Evolutionary conservation across 2,888 invertebrate genomes (phyloP).

Genomic region (Drosophila infuscata): DNA sequence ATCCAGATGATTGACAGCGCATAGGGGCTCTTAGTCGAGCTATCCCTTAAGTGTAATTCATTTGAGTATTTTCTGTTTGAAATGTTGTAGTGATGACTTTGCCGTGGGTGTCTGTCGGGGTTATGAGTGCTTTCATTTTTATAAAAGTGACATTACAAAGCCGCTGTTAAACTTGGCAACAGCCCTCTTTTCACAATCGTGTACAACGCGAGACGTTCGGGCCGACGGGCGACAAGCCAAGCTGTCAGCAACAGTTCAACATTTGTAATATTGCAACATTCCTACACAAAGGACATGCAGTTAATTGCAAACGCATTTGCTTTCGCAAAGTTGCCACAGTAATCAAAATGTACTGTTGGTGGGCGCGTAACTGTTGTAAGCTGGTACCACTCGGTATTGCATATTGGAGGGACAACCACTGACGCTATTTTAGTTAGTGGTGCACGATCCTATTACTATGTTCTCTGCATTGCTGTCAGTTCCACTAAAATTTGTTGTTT

Average conservation of each 20-base stretch:
- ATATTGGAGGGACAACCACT: not conserved
- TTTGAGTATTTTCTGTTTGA: slow-evolving; percentile 20
- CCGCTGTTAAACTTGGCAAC: slow-evolving; percentile 44
- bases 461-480: slow-evolving; percentile 38
- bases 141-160: slow-evolving; percentile 52
- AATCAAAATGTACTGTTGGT: slow-evolving; percentile 7
- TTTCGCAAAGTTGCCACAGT: not conserved
- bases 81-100: not conserved
- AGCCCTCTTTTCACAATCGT: slow-evolving; percentile 46
- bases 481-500: slow-evolving; percentile 64
- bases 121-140: slow-evolving; percentile 34
- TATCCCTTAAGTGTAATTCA: slow-evolving; percentile 24
- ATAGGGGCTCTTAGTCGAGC: not conserved
- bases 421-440: slow-evolving; percentile 16
- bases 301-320: slow-evolving; percentile 53
- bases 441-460: slow-evolving; percentile 8
- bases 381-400: not conserved
- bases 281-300: slow-evolving; percentile 46
- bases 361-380: slow-evolving; percentile 6
- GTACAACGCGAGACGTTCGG: not conserved
- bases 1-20: slow-evolving; percentile 21
- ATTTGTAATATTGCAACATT: slow-evolving; percentile 17
- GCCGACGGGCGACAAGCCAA: slow-evolving; percentile 12
- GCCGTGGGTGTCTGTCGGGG: slow-evolving; percentile 23
- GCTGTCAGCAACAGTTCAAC: slow-evolving; percentile 38